A percentile compares a stretch with the other conserved stretches of the same genome.
phyloP scores from a whole-genome alignment of 2,797 vertebrate genomes.

The Arvicola amphibius region DNA sequence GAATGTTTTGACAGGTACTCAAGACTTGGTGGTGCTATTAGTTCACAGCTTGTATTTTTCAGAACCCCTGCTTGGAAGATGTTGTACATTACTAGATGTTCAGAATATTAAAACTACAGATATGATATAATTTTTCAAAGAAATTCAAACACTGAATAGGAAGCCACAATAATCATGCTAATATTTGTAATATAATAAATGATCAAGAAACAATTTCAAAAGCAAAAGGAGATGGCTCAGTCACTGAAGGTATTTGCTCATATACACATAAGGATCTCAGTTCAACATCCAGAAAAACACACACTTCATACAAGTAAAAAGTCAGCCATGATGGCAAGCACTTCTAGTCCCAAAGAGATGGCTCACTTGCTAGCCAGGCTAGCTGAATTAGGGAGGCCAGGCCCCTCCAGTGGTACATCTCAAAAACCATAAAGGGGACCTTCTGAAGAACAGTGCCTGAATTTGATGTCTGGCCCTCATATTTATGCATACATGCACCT shows the following conservation, averaged over 20 bases:
- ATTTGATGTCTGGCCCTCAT: background rate
- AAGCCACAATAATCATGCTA: background rate
- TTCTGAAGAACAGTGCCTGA: background rate
- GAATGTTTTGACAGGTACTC: background rate
- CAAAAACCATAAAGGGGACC: background rate
- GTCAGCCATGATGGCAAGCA: background rate
- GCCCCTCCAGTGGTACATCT: background rate
- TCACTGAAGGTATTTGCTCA: background rate
- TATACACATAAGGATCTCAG: background rate
- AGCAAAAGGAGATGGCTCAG: background rate
- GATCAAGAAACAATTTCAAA: background rate
- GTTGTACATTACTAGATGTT: background rate
- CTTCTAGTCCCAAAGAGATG: background rate
- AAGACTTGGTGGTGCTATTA: background rate
- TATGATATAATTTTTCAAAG: background rate
- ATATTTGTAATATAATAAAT: background rate
- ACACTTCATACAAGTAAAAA: background rate
- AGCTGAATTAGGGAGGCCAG: background rate
- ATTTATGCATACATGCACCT: background rate
- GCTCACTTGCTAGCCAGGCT: background rate
- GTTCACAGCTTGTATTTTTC: background rate
- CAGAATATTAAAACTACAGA: background rate
- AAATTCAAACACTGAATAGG: background rate
- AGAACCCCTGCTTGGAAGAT: background rate
- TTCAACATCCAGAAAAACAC: background rate